Base-by-base conservation (phyloP, 2,888 invertebrate species). In the Bimastos eiseni region DNA sequence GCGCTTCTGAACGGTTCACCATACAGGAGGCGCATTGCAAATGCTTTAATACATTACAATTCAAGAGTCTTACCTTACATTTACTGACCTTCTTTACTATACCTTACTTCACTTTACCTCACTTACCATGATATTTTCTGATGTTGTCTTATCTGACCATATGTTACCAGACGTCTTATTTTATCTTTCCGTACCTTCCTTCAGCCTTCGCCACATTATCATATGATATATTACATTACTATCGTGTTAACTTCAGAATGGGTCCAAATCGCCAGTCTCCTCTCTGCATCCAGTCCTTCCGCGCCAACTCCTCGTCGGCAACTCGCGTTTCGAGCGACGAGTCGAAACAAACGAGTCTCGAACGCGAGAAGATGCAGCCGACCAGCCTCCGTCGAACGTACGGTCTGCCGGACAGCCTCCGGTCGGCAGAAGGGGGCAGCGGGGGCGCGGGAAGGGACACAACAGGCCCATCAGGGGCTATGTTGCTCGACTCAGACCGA, bases 401-500 rank as follows among this genome's bases (percentile, higher is more conserved):
- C 37, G 36, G 37, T 33, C 37, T 86, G 19, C 86, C 37, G 37
- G 86, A 37, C 13, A 30, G 8, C 70, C 30, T 70, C n/a, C 2
- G 17, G 86, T 5, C 8, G 36, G 37, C 5, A 36, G 21, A n/a
- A 0, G 36, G 37, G 13, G 86, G 21, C 21, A 6, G 41, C 0
- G 36, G 37, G 1, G 86, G 21, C 36, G 24, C 86, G 5, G 86
- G 37, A 19, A 86, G 86, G 37, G 86, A 86, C n/a, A 34, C 34
- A 24, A 17, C 33, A 19, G 34, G 86, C 34, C 36, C 86, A 34
- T 21, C 36, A 6, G 86, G 34, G 34, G 21, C 37, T 13, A 36
- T 37, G 37, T 41, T 90, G 38, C 37, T 83, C 24, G 90, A 90
- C 13, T 33, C 90, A 17, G 90, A 90, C 33, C 83, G 89, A 33